A percentile compares a stretch with the other conserved stretches of the same genome.
These are phyloP conservation scores for Encarsia formosa DNA, from an alignment of 2,888 invertebrate species.

Conservation along the genomic window DNA sequence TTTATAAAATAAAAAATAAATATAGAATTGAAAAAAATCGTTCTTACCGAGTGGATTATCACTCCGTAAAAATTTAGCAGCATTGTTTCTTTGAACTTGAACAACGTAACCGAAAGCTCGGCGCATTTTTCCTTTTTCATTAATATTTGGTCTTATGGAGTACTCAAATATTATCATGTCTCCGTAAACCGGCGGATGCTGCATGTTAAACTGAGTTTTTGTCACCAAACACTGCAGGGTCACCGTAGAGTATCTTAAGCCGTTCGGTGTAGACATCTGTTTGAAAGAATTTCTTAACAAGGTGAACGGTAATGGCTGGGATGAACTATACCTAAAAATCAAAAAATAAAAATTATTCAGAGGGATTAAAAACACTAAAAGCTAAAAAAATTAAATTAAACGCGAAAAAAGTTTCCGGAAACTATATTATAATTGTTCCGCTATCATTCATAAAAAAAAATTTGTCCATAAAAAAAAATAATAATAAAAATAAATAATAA, in stretches of 20 bases:
- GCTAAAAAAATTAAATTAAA: no score
- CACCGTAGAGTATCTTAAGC: conserved; percentile 16
- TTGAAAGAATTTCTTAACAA: conserved; percentile 16
- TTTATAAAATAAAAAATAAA: conserved; percentile 1
- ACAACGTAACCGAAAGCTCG: conserved; percentile 23
- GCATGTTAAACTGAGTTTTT: conserved; percentile 29
- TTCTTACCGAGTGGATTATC: conserved; percentile 9
- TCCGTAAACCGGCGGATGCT: conserved; percentile 37
- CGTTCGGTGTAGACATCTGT: conserved; percentile 19
- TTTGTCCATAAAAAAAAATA: no score
- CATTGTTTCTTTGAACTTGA: conserved; percentile 19
- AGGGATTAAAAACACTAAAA: no score
- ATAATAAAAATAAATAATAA: no score
- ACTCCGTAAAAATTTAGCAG: conserved; percentile 11
- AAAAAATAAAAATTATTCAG: not conserved
- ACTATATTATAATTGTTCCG: no score
- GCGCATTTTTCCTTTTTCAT: conserved; percentile 11
- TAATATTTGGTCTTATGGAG: conserved; percentile 14
- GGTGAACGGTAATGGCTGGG: conserved; percentile 9
- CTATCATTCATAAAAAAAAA: no score
- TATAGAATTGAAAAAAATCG: not conserved
- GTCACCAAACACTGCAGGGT: conserved; percentile 34
- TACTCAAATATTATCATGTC: conserved; percentile 43
- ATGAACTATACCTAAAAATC: conserved; percentile 16
- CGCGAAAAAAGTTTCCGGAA: no score